Evolutionary conservation across 2,113 vertebrate genomes (phyloP).

Genomic region (Chloroceryle aenea): DNA sequence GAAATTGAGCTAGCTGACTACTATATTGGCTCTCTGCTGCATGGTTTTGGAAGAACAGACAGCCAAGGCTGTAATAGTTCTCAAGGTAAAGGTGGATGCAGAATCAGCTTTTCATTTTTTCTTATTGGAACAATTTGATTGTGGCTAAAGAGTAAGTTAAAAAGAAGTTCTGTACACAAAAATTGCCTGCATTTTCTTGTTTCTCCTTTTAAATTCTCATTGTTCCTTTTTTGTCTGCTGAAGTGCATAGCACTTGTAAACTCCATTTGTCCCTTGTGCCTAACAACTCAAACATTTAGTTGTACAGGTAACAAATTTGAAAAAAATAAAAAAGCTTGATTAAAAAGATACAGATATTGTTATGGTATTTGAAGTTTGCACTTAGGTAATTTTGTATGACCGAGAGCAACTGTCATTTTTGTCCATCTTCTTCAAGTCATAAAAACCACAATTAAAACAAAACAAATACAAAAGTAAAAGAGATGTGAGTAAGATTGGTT

Average conservation of each 20-base stretch:
- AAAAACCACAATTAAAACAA: neutral
- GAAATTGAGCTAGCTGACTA: neutral
- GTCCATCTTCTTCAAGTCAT: neutral
- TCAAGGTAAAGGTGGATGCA: neutral
- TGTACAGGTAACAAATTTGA: neutral
- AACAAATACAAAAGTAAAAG: no score
- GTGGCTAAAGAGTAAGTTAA: neutral
- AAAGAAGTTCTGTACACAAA: neutral
- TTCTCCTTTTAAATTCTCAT: neutral
- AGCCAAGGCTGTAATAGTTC: neutral
- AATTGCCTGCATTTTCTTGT: neutral
- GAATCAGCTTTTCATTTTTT: neutral
- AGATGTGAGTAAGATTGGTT: neutral
- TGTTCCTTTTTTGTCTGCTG: neutral
- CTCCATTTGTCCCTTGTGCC: neutral
- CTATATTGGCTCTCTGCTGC: neutral
- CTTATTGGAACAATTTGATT: neutral
- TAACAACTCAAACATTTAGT: neutral
- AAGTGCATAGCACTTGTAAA: neutral
- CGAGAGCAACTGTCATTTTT: neutral
- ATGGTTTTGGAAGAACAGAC: neutral
- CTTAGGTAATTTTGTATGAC: neutral
- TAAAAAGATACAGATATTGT: neutral
- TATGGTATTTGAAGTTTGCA: neutral
- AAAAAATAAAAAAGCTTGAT: neutral